Evolutionary conservation across 2,888 invertebrate species (phyloP), one percentile per base, ranked within the genome.

Genomic region (Ennomos quercinarius): DNA sequence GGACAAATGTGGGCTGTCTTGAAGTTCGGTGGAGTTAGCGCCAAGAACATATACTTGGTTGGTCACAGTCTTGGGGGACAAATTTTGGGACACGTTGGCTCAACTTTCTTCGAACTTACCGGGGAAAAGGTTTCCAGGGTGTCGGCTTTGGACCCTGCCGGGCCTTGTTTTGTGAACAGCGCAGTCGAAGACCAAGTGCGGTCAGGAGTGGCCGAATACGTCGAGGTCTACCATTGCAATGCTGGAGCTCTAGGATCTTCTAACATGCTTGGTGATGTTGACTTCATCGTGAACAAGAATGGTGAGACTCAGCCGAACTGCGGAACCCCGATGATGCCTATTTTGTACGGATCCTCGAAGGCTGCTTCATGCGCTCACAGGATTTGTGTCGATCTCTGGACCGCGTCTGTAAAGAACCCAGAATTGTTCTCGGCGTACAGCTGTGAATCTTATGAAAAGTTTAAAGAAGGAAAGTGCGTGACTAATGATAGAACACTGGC

Each of bases 161-260:
- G 91, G 0, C 92, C 92, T 6, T 92, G 91, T 59, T 92, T 89
- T 61, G 80, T 84, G 0, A 85, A 87, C 40, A 87, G 86, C 56
- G 70, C 81, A 0, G 79, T 84, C 2, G 74, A 89, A 43, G 86
- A 93, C 11, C 89, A 94, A 66, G 77, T 95, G 0, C 86, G 93
- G 48, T 84, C 90, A 11, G 90, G 91, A 6, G 93, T 94, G 35
- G 95, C 95, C 8, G 9, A 45, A 9, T 93, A 94, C 68, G 95
- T 95, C 0, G 94, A 94, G 72, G 90, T 93, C 0, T 91, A 94
- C 62, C 95, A 95, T 72, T 95, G 94, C 37, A 94, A 94, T 63
- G 93, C 93, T 55, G 94, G 94, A n/a, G 86, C 85, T 0, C 74
- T 93, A 3, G 94, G 93, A 1, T 88, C 92, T 0, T 86, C 86